These are phyloP conservation scores for Amiota mariae DNA, from an alignment of 2,888 invertebrate genomes.

Conservation along the genomic window DNA sequence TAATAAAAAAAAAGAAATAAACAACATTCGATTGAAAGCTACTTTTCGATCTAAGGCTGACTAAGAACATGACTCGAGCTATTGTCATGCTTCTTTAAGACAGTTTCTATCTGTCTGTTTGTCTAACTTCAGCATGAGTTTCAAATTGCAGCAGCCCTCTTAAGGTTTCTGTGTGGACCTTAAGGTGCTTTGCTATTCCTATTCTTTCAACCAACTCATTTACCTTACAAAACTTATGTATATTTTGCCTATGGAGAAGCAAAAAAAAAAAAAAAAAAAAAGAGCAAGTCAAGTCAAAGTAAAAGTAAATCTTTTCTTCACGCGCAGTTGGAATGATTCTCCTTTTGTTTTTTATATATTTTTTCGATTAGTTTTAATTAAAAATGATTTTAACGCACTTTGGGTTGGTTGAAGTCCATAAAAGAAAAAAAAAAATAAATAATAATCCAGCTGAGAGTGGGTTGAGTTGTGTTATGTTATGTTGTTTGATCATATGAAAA, in stretches of 20 bases:
- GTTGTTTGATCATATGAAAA: too few species aligned
- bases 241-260: too few species aligned
- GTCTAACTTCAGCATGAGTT: background rate
- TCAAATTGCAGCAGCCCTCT: background rate
- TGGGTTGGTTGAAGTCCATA: background rate
- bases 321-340: conserved; percentile 8
- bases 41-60: conserved; percentile 4
- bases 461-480: background rate
- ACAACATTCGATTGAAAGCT: background rate
- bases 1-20: background rate
- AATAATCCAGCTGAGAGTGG: background rate
- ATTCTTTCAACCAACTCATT: too few species aligned
- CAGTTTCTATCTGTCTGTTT: too few species aligned
- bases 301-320: conserved; percentile 4
- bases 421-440: background rate
- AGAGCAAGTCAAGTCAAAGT: background rate
- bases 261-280: background rate
- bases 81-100: background rate
- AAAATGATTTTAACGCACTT: conserved; percentile 45
- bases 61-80: conserved; percentile 14
- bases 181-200: too few species aligned
- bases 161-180: too few species aligned
- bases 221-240: too few species aligned
- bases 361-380: conserved; percentile 58
- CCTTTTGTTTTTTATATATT: conserved; percentile 29